Evolutionary conservation across 2,113 vertebrate species (phyloP).

Genomic region (Pionites leucogaster): DNA sequence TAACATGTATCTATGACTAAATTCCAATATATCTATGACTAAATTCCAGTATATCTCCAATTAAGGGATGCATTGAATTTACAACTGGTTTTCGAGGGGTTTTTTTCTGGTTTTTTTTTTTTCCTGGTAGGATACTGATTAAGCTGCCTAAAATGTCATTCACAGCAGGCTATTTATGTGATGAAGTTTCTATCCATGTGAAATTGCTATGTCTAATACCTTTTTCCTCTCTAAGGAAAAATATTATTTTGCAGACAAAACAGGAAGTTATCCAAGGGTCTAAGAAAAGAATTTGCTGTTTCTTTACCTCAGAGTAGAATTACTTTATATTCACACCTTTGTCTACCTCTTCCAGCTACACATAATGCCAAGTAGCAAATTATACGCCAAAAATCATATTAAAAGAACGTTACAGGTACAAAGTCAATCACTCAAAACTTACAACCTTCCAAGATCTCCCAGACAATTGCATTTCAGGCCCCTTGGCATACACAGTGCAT

Average conservation of each 20-base stretch:
- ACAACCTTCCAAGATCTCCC: not conserved
- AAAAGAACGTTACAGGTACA: slow-evolving; percentile 15
- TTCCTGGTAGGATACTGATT: not conserved
- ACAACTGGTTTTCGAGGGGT: not conserved
- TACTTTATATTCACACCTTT: not conserved
- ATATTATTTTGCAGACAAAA: not conserved
- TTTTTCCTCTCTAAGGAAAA: slow-evolving; percentile 24
- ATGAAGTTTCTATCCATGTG: not conserved
- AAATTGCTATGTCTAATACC: slow-evolving; percentile 42
- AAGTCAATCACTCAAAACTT: slow-evolving; percentile 20
- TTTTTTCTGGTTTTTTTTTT: not conserved
- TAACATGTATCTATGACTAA: not conserved
- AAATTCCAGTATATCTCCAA: not conserved
- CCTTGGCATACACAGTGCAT: not conserved
- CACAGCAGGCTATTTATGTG: not conserved
- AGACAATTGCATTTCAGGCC: slow-evolving; percentile 12
- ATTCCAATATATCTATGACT: not conserved
- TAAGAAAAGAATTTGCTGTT: not conserved
- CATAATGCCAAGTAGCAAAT: not conserved
- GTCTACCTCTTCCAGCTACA: not conserved
- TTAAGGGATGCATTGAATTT: not conserved
- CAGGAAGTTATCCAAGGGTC: not conserved
- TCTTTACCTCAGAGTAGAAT: not conserved
- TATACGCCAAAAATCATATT: not conserved
- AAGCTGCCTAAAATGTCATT: not conserved